Percentiles rank a stretch among this genome's conserved stretches.
These are phyloP conservation scores for Nasonia giraulti DNA, from an alignment of 1,140 invertebrate species.

Conservation along the genomic window DNA sequence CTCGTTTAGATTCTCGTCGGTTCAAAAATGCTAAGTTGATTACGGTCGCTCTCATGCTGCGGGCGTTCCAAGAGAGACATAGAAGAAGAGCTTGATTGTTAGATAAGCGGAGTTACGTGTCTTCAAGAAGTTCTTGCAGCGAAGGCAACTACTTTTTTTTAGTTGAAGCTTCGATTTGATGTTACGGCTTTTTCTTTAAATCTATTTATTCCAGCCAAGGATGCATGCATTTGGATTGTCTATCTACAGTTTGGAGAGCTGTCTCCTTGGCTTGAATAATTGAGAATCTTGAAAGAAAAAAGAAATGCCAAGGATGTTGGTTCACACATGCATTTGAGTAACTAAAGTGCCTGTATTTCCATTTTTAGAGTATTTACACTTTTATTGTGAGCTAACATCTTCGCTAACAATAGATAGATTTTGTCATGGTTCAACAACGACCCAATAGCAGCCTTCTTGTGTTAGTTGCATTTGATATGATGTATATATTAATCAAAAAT, in stretches of 20 bases:
- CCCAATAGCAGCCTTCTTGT: background rate
- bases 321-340: constrained; percentile 31
- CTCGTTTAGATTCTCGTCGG: background rate
- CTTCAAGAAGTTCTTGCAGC: background rate
- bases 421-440: constrained; percentile 7
- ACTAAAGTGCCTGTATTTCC: background rate
- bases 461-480: constrained; percentile 34
- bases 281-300: background rate
- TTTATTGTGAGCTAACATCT: constrained; percentile 31
- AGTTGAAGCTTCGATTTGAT: background rate
- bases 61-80: background rate
- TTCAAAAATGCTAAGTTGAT: background rate
- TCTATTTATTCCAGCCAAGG: background rate
- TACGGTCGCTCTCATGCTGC: background rate
- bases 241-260: background rate
- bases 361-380: constrained; percentile 35
- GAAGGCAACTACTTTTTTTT: background rate
- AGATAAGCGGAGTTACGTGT: too few species aligned
- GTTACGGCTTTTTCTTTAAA: background rate
- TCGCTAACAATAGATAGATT: constrained; percentile 38
- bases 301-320: constrained; percentile 12
- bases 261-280: background rate
- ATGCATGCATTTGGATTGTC: background rate
- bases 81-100: too few species aligned
- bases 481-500: constrained; percentile 6